Conservation (phyloP, 2,797 vertebrate species). For the Chrosomus eos region DNA sequence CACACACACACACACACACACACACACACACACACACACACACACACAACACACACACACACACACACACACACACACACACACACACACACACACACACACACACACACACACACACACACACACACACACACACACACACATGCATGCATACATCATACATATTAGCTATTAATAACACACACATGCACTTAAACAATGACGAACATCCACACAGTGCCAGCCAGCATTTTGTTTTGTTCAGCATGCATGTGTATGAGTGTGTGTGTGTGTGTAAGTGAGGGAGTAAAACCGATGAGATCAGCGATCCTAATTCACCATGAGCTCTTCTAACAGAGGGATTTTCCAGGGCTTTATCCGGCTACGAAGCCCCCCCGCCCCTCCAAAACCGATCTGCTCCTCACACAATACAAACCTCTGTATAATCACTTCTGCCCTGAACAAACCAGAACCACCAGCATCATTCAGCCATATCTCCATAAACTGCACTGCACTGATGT, state of each 20-base stretch:
- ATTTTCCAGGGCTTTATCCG: slow-evolving; percentile 62
- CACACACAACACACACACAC: too few relatives aligned
- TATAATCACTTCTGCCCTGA: slow-evolving; percentile 63
- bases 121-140: slow-evolving; percentile 9
- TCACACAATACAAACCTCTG: slow-evolving; percentile 63
- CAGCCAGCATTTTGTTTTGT: slow-evolving; percentile 43
- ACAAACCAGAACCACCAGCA: slow-evolving; percentile 47
- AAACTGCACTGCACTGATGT: slow-evolving; percentile 6
- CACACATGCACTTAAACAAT: slow-evolving; percentile 38
- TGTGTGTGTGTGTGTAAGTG: slow-evolving; percentile 59
- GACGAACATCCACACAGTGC: slow-evolving; percentile 34
- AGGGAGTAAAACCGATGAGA: slow-evolving; percentile 70
- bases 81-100: slow-evolving; percentile 20
- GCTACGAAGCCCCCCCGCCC: slow-evolving; percentile 11
- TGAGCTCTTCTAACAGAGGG: slow-evolving; percentile 42
- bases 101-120: background rate
- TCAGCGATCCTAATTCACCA: slow-evolving; percentile 78
- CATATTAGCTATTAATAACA: slow-evolving; percentile 19
- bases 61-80: slow-evolving; percentile 41
- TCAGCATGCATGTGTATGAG: slow-evolving; percentile 22
- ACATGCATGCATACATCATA: background rate
- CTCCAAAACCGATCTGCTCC: slow-evolving; percentile 23
- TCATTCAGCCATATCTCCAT: background rate
- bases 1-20: background rate
- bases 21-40: too few relatives aligned